Evolutionary conservation across 1,140 invertebrate genomes (phyloP).

Genomic region (Pomacea maculata): DNA sequence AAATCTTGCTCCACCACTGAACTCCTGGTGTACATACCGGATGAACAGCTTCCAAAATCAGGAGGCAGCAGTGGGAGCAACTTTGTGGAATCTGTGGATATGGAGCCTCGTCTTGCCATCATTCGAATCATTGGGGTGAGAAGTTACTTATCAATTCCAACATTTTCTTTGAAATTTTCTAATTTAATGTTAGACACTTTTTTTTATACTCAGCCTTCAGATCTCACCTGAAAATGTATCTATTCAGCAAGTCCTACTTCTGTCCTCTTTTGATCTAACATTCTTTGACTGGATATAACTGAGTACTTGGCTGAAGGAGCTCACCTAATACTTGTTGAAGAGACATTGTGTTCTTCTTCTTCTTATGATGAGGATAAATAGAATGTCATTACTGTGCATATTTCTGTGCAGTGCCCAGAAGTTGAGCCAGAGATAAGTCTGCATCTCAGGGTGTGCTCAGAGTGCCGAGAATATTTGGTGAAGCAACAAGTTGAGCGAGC

Average conservation of each 20-base stretch:
- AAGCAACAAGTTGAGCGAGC: conserved; percentile 18
- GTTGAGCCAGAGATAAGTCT: conserved; percentile 53
- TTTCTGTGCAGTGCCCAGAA: conserved; percentile 48
- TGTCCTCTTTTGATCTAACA: too few species aligned
- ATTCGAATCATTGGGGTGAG: conserved; percentile 54
- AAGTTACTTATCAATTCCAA: background rate
- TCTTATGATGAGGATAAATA: background rate
- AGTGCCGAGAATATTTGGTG: conserved; percentile 41
- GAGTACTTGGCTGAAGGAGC: too few species aligned
- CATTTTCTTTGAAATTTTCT: background rate
- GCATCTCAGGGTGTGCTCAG: conserved; percentile 45
- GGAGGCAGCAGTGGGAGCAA: background rate
- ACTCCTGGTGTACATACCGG: conserved; percentile 49
- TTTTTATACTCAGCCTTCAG: too few species aligned
- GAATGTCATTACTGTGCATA: background rate
- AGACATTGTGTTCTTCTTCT: too few species aligned
- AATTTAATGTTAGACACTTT: too few species aligned
- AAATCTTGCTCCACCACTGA: conserved; percentile 48
- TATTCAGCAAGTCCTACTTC: too few species aligned
- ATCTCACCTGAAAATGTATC: too few species aligned
- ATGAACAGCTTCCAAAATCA: conserved; percentile 18
- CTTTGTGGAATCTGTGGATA: background rate
- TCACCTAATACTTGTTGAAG: too few species aligned
- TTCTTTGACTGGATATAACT: too few species aligned
- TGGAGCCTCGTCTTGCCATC: conserved; percentile 42